Evolutionary conservation across 2,888 invertebrate genomes (phyloP).

Genomic region (Ophion ellenae): DNA sequence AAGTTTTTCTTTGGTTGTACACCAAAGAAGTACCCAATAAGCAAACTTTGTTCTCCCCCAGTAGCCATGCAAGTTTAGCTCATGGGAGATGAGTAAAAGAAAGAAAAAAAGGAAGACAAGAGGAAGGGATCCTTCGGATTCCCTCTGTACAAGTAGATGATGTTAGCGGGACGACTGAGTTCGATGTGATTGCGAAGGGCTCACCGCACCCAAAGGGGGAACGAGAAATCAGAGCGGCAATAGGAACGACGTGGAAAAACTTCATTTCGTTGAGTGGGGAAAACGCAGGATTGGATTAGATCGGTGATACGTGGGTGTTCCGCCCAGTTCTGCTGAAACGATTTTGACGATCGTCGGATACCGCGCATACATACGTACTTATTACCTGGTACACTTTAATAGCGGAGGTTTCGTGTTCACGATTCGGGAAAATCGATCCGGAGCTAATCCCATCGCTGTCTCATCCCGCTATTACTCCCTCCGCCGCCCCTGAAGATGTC

Average conservation of each 20-base stretch:
- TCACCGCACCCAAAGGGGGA: conserved; percentile 22
- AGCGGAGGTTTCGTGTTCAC: background rate
- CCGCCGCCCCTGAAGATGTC: conserved; percentile 2
- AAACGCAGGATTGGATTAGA: conserved; percentile 58
- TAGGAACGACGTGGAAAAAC: conserved; percentile 64
- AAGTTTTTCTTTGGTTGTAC: background rate
- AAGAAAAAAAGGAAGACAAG: background rate
- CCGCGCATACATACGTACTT: background rate
- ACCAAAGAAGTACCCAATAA: background rate
- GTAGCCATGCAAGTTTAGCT: background rate
- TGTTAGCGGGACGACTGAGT: conserved; percentile 21
- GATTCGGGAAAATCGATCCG: conserved; percentile 44
- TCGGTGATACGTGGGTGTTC: conserved; percentile 44
- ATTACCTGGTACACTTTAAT: conserved; percentile 9
- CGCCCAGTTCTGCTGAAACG: background rate
- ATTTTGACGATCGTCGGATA: conserved; percentile 38
- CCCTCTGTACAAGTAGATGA: background rate
- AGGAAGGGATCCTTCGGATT: background rate
- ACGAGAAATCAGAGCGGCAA: conserved; percentile 44
- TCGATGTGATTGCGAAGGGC: conserved; percentile 48
- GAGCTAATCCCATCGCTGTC: conserved; percentile 5
- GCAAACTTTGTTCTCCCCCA: background rate
- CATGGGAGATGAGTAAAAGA: background rate
- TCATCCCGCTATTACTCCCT: background rate
- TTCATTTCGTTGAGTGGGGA: conserved; percentile 67